Conservation (phyloP, 2,797 vertebrate species). For the Neosilurus hyrtlii region DNA sequence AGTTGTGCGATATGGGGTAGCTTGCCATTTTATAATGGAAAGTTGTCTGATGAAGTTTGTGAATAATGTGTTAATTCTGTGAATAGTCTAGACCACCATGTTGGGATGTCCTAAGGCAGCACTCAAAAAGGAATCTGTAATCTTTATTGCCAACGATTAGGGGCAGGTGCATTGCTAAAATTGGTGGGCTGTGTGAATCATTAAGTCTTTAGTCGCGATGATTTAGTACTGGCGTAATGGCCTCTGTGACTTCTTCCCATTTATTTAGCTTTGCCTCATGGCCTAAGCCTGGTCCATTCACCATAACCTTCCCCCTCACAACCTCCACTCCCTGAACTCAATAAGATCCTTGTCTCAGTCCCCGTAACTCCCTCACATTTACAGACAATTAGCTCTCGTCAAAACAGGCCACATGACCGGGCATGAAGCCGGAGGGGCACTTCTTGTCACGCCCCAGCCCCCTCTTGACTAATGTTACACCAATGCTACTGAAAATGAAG, state of each 20-base stretch:
- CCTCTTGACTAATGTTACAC: conserved; percentile 64
- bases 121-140: neutral
- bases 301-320: neutral
- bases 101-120: neutral
- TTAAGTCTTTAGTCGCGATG: conserved; percentile 32
- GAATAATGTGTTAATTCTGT: neutral
- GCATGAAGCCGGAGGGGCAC: conserved; percentile 53
- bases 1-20: neutral
- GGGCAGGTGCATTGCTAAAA: conserved; percentile 43
- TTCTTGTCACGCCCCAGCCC: conserved; percentile 43
- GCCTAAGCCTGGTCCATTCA: neutral
- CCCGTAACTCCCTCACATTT: conserved; percentile 59
- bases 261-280: conserved; percentile 19
- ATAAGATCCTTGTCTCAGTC: conserved; percentile 23
- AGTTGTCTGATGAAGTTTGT: conserved; percentile 8
- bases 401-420: conserved; percentile 64
- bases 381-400: conserved; percentile 69
- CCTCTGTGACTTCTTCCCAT: conserved; percentile 24
- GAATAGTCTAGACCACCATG: neutral
- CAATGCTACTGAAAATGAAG: conserved; percentile 54
- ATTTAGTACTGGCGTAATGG: conserved; percentile 21
- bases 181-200: conserved; percentile 26
- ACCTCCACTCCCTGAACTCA: conserved; percentile 23
- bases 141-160: conserved; percentile 11
- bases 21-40: neutral